phyloP scores from a whole-genome alignment of 2,113 vertebrate genomes.

The Strix uralensis region DNA sequence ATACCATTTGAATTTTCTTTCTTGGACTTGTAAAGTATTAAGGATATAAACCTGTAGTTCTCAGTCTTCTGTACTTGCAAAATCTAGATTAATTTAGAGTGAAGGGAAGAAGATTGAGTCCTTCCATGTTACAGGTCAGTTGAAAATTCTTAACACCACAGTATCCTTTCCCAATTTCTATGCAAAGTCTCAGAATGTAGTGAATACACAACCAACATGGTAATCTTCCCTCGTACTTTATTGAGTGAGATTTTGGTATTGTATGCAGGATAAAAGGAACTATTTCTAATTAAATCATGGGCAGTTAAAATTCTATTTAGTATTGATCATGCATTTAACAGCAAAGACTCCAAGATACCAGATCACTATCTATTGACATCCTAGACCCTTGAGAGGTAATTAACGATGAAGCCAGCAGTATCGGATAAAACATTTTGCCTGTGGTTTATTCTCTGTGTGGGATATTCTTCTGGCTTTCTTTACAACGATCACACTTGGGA shows the following conservation, averaged over 20 bases:
- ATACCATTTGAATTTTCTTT: neutral
- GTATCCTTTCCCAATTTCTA: neutral
- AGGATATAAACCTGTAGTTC: neutral
- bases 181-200: neutral
- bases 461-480: slow-evolving; percentile 21
- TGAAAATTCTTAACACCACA: neutral
- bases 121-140: neutral
- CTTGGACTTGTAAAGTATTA: neutral
- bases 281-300: slow-evolving; percentile 61
- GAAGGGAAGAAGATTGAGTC: neutral
- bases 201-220: neutral
- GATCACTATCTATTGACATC: slow-evolving; percentile 61
- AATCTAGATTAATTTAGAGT: neutral
- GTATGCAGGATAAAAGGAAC: slow-evolving; percentile 39
- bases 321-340: slow-evolving; percentile 66
- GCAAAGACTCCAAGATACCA: slow-evolving; percentile 37
- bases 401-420: slow-evolving; percentile 23
- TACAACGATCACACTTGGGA: neutral
- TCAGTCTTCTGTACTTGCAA: neutral
- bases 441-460: slow-evolving; percentile 22
- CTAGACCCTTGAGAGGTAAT: slow-evolving; percentile 54
- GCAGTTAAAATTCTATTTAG: slow-evolving; percentile 65
- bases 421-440: slow-evolving; percentile 23
- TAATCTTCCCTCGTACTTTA: neutral
- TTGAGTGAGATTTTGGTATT: slow-evolving; percentile 32